A percentile compares a stretch with the other conserved stretches of the same genome.
phyloP scores from a whole-genome alignment of 2,888 invertebrate species.

The Caenorhabditis drosophilae region DNA sequence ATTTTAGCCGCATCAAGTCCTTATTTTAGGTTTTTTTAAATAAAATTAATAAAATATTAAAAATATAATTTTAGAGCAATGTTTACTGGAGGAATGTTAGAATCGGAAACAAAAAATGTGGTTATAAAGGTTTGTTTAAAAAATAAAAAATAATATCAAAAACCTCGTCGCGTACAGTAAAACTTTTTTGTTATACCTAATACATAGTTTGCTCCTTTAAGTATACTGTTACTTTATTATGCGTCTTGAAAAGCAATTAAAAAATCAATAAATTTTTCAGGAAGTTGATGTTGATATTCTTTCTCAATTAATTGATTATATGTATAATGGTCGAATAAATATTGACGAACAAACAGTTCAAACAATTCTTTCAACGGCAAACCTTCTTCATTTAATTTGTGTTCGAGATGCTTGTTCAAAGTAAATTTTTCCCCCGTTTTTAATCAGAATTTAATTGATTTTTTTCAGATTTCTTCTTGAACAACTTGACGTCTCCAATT shows the following conservation, averaged over 20 bases:
- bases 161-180: no score
- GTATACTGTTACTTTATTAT: no score
- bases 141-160: no score
- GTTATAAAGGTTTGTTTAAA: conserved; percentile 10
- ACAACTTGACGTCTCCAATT: conserved; percentile 95
- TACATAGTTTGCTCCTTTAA: no score
- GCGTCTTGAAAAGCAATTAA: background rate
- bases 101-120: conserved; percentile 4
- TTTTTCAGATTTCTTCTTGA: conserved; percentile 98
- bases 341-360: conserved; percentile 40
- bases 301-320: conserved; percentile 34
- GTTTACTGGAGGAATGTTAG: conserved; percentile 35
- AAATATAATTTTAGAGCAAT: conserved; percentile 46
- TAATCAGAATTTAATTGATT: conserved; percentile 70
- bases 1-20: conserved; percentile 37
- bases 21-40: no score
- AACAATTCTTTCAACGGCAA: conserved; percentile 27
- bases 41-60: no score
- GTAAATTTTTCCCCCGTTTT: background rate
- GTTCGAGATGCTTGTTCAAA: conserved; percentile 32
- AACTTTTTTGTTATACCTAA: no score
- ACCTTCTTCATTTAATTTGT: conserved; percentile 25
- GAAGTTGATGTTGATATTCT: conserved; percentile 36
- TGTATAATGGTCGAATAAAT: conserved; percentile 38
- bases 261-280: conserved; percentile 5